Conservation (phyloP, 2,797 vertebrate species). For the Syncerus caffer region DNA sequence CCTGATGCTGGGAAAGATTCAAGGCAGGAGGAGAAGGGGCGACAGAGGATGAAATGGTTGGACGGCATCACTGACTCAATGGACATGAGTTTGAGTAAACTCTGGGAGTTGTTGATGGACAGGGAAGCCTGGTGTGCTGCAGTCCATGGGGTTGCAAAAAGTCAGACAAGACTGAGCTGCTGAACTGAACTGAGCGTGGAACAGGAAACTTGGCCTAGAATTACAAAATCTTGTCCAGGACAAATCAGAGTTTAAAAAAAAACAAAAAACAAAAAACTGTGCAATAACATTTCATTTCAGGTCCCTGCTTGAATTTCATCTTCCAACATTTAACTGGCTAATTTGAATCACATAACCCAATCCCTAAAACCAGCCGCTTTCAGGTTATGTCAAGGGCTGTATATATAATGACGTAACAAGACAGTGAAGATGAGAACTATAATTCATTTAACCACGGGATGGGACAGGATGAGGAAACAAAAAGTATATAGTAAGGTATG, state of each 20-base stretch:
- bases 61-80: accelerated
- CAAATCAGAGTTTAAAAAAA: background rate
- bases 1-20: background rate
- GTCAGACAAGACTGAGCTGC: background rate
- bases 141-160: background rate
- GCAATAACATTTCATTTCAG: background rate
- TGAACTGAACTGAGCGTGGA: background rate
- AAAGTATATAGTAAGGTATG: background rate
- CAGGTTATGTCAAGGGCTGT: background rate
- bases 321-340: background rate
- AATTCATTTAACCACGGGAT: background rate
- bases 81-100: background rate
- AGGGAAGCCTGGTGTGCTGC: background rate
- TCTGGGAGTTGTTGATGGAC: background rate
- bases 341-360: background rate
- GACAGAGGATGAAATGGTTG: background rate
- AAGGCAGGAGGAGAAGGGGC: background rate
- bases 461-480: background rate
- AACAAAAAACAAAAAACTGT: background rate
- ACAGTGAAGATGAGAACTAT: background rate
- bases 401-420: background rate
- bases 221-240: background rate
- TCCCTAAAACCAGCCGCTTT: background rate
- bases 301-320: background rate
- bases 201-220: background rate